Conservation (phyloP, 2,797 vertebrate genomes). For the Trachurus trachurus region DNA sequence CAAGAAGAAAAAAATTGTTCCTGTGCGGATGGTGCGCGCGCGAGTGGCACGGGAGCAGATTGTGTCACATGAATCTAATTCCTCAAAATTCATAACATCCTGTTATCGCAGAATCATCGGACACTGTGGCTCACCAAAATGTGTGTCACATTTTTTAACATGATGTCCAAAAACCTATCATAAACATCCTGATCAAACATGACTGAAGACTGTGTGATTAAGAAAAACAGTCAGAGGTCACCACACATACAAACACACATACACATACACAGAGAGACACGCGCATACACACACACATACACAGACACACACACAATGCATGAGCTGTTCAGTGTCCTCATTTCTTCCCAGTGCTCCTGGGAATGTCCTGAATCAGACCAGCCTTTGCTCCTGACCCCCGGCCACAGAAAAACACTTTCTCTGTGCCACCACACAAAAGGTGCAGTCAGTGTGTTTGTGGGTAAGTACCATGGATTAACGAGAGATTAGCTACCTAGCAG, state of each 20-base stretch:
- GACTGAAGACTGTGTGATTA: neutral
- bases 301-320: slow-evolving; percentile 60
- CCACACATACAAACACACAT: slow-evolving; percentile 33
- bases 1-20: slow-evolving; percentile 29
- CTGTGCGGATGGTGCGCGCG: slow-evolving; percentile 37
- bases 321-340: slow-evolving; percentile 70
- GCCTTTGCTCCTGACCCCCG: slow-evolving; percentile 62
- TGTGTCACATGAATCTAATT: slow-evolving; percentile 57
- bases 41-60: slow-evolving; percentile 29
- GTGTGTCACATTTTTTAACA: slow-evolving; percentile 31
- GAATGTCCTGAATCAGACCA: slow-evolving; percentile 76
- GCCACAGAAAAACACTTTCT: slow-evolving; percentile 74
- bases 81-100: slow-evolving; percentile 58
- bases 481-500: slow-evolving; percentile 75
- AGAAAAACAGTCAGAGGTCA: slow-evolving; percentile 6
- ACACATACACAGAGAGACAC: slow-evolving; percentile 32
- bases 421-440: slow-evolving; percentile 79
- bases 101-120: slow-evolving; percentile 32
- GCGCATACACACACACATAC: slow-evolving; percentile 30
- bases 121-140: slow-evolving; percentile 31
- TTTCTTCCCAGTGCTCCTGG: slow-evolving; percentile 71
- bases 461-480: slow-evolving; percentile 75
- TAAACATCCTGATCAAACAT: slow-evolving; percentile 1
- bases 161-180: slow-evolving; percentile 2
- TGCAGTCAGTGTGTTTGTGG: slow-evolving; percentile 73